Base-by-base conservation (phyloP, 2,113 vertebrate species). In the Tychaedon coryphoeus region DNA sequence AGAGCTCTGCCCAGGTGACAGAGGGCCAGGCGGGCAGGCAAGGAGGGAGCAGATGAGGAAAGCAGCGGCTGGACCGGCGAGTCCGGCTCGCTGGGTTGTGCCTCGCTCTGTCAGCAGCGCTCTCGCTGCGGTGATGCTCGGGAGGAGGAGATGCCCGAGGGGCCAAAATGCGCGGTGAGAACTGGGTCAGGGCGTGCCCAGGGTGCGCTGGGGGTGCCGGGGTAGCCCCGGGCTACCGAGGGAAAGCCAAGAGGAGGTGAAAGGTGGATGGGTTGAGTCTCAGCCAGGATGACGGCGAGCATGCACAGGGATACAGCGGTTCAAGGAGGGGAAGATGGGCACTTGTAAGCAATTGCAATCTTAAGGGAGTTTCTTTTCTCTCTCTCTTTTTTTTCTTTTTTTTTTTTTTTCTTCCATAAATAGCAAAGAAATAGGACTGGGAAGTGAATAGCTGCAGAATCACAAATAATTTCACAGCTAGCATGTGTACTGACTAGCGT, bases 161-260 rank as follows among this genome's bases (percentile, higher is more conserved):
- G 17, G 64, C 51, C 70, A 5, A 56, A 92, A 73, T 72, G 85
- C 36, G 4, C 85, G 6, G 16, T 90, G 96, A 86, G 92, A 97
- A 95, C 43, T 88, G 47, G 94, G 94, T 66, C 95, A 88, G 90
- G 81, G 17, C 61, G 90, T 5, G 91, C 38, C 28, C 48, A 48
- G 47, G 22, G 23, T 13, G 47, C 47, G 23, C 47, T 25, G 0
- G 31, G 74, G 74, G 70, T 72, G 70, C 75, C 0, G 11, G 28
- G 3, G 0, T 62, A 54, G 91, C 96, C 10, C 0, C 7, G 7
- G 88, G 94, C 42, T 9, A 53, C 33, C 24, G 38, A 82, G 86
- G 34, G 60, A 92, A 66, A 93, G 88, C 60, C 82, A 13, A 9
- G 60, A 67, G 78, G 12, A 95, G 88, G 93, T 96, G 93, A 97